phyloP scores from a whole-genome alignment of 2,113 vertebrate genomes.

The Tyrannus savana region DNA sequence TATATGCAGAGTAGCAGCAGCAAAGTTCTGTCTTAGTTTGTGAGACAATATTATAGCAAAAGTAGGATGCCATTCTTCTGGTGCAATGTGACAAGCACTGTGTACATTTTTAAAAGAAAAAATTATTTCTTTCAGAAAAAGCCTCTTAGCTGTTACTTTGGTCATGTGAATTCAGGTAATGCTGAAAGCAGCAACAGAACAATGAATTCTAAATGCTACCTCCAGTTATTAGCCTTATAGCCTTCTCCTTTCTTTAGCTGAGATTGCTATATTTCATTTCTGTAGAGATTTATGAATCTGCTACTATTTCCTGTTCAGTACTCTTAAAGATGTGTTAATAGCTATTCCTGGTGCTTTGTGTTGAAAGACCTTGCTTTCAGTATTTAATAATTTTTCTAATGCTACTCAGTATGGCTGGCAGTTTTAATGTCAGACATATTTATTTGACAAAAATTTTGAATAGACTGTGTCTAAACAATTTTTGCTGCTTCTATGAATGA shows the following conservation, averaged over 20 bases:
- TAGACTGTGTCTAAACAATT: background rate
- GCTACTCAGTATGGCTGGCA: background rate
- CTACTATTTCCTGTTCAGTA: background rate
- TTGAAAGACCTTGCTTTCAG: background rate
- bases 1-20: background rate
- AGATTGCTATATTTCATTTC: background rate
- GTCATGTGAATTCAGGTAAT: background rate
- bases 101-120: background rate
- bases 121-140: background rate
- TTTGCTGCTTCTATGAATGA: background rate
- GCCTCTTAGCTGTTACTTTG: background rate
- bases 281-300: background rate
- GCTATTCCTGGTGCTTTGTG: background rate
- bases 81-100: background rate
- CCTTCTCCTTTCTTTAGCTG: background rate
- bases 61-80: background rate
- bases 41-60: background rate
- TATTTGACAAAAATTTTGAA: background rate
- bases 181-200: background rate
- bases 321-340: background rate
- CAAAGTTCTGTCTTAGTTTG: background rate
- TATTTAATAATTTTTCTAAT: background rate
- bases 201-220: background rate
- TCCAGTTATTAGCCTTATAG: background rate
- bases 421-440: constrained; percentile 15